A percentile compares a stretch with the other conserved stretches of the same genome.
These are phyloP conservation scores for Teleogryllus occipitalis DNA, from an alignment of 1,140 invertebrate species.

Conservation along the genomic window DNA sequence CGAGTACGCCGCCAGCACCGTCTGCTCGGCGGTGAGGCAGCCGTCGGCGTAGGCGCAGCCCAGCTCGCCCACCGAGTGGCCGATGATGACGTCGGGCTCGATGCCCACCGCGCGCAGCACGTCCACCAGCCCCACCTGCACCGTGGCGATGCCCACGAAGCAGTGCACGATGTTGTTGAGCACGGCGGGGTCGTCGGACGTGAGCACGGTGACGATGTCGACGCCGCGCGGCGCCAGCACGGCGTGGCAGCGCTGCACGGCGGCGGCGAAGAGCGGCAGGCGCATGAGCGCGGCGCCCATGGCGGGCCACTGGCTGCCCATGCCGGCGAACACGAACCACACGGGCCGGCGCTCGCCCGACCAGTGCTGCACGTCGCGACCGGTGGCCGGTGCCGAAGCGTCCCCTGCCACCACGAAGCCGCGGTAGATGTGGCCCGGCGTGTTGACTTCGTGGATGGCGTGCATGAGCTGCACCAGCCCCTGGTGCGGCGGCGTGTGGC, in stretches of 20 bases:
- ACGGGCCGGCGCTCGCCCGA: conserved; percentile 36
- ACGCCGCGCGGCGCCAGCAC: conserved; percentile 66
- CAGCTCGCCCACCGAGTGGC: conserved; percentile 82
- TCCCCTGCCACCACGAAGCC: too few relatives aligned
- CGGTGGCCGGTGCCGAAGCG: too few relatives aligned
- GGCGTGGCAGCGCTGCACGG: conserved; percentile 49
- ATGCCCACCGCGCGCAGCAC: conserved; percentile 60
- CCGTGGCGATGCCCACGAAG: conserved; percentile 88
- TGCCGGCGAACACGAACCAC: conserved; percentile 57
- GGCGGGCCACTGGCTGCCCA: conserved; percentile 57
- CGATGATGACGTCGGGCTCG: conserved; percentile 76
- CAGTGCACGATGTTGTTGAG: conserved; percentile 78
- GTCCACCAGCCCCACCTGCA: conserved; percentile 78
- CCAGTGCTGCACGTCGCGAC: not conserved
- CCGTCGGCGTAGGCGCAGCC: conserved; percentile 86
- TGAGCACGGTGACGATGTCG: conserved; percentile 73
- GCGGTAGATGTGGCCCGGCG: conserved; percentile 36
- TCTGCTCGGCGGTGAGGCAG: conserved; percentile 72
- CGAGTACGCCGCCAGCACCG: conserved; percentile 64
- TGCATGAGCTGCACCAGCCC: conserved; percentile 41
- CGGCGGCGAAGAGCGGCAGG: conserved; percentile 17
- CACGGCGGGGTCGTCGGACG: conserved; percentile 60
- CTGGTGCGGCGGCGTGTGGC: too few relatives aligned
- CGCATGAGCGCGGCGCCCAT: conserved; percentile 41
- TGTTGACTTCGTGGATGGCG: conserved; percentile 32